phyloP scores from a whole-genome alignment of 2,113 vertebrate genomes.

The Myotis yumanensis region DNA sequence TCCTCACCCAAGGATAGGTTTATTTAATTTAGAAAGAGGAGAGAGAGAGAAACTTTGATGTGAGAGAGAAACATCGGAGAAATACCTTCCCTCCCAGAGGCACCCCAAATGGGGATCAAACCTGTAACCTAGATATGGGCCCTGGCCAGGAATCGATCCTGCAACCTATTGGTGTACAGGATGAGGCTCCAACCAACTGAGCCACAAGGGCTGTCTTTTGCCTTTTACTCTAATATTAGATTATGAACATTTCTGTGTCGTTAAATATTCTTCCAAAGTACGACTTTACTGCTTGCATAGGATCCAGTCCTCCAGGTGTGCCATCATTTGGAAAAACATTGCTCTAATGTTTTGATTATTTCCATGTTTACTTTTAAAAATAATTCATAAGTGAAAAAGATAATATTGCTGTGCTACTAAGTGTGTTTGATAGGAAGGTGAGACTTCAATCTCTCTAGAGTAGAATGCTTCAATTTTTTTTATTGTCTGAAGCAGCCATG shows the following conservation, averaged over 20 bases:
- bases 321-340: neutral
- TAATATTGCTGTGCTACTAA: neutral
- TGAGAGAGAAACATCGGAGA: neutral
- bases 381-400: neutral
- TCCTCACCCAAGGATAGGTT: neutral
- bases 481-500: too few species aligned
- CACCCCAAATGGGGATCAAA: neutral
- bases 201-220: neutral
- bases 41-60: neutral
- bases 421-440: neutral
- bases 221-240: neutral
- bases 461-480: neutral
- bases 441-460: neutral
- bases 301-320: neutral
- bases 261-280: constrained; percentile 5
- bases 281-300: neutral
- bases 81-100: neutral
- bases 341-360: neutral
- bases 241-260: constrained; percentile 7
- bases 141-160: neutral
- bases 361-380: constrained; percentile 13
- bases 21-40: neutral
- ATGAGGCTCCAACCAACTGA: neutral
- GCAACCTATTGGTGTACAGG: neutral
- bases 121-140: neutral